phyloP scores from a whole-genome alignment of 2,797 vertebrate genomes.

The Hydrophis major region DNA sequence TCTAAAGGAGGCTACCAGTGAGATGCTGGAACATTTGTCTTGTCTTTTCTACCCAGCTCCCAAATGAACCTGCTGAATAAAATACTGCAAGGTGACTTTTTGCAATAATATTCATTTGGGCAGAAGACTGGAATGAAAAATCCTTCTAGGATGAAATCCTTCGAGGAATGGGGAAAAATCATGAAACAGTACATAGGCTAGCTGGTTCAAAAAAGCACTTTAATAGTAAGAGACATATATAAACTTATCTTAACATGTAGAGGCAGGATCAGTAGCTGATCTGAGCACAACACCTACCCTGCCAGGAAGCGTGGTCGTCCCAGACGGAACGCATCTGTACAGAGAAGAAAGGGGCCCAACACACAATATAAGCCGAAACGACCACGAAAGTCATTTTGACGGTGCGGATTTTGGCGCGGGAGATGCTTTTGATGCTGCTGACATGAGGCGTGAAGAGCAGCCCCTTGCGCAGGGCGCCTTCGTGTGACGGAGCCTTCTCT shows the following conservation, averaged over 20 bases:
- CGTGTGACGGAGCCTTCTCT: neutral
- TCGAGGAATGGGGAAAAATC: neutral
- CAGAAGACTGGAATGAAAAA: neutral
- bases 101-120: neutral
- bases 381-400: constrained; percentile 99
- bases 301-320: constrained; percentile 82
- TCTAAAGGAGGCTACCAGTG: neutral
- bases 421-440: constrained; percentile 87
- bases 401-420: constrained; percentile 91
- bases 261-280: neutral
- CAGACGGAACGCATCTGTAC: constrained; percentile 98
- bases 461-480: constrained; percentile 64
- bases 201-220: neutral
- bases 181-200: neutral
- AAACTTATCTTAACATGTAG: no score
- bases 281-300: constrained; percentile 73
- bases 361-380: constrained; percentile 87
- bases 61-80: neutral
- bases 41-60: neutral
- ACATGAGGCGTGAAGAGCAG: constrained; percentile 82
- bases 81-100: neutral
- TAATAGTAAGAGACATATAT: neutral
- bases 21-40: neutral
- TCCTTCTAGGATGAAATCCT: neutral
- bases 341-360: constrained; percentile 93